A percentile compares a stretch with the other conserved stretches of the same genome.
Conservation (phyloP, 2,888 invertebrate species). For the Teleogryllus oceanicus region DNA sequence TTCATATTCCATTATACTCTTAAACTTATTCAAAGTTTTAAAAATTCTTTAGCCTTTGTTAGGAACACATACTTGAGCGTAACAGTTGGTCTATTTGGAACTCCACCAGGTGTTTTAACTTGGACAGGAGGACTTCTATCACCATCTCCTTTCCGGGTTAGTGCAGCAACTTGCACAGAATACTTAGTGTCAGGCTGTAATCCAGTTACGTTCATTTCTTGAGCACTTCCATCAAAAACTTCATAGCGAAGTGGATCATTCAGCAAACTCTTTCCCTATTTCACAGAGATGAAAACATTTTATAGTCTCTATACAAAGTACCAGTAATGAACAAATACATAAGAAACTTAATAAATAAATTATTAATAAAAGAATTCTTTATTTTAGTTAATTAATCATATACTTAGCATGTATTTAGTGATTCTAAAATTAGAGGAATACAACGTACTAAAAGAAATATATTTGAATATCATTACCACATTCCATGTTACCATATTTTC, state of each 20-base stretch:
- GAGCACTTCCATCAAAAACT: conserved; percentile 71
- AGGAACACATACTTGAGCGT: conserved; percentile 64
- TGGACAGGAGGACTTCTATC: conserved; percentile 81
- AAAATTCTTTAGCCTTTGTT: no score
- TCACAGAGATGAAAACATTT: neutral
- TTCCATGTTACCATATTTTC: no score
- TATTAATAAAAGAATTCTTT: no score
- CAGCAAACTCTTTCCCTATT: conserved; percentile 69
- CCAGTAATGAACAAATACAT: no score
- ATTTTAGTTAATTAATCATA: no score
- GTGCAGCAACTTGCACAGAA: conserved; percentile 89
- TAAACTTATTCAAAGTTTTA: no score
- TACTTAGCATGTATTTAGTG: no score
- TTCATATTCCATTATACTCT: no score
- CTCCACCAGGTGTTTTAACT: conserved; percentile 89
- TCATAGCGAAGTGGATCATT: conserved; percentile 86
- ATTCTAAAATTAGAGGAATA: no score
- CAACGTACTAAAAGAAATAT: no score
- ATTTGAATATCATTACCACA: no score
- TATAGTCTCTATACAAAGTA: neutral
- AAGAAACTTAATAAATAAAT: no score
- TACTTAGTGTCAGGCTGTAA: conserved; percentile 95
- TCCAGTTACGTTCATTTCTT: conserved; percentile 80
- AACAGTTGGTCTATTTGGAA: conserved; percentile 79
- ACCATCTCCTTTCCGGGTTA: conserved; percentile 96